Base-by-base conservation (phyloP, 2,797 vertebrate genomes). In the Aphelocoma californica region DNA sequence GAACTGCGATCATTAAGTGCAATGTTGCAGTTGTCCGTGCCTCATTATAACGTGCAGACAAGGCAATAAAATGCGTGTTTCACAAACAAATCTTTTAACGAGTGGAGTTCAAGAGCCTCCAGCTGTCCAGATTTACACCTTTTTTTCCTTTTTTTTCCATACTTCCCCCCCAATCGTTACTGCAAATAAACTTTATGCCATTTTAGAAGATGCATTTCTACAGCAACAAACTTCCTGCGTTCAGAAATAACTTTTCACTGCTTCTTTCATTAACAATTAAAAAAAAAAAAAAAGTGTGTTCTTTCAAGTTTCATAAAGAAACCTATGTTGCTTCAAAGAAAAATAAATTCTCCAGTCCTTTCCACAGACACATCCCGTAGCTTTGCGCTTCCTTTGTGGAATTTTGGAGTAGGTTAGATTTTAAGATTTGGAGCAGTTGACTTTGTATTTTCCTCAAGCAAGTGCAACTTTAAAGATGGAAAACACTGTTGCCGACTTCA, bases 1-100 rank as follows among this genome's bases (percentile, higher is more conserved):
- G 98, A 98, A 98, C 97, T 97, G 98, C 98, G 97, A 98, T 99
- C 98, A 98, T 99, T 99, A 99, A 98, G 98, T 98, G 98, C 98
- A 98, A 98, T 98, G 98, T 98, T 98, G 98, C 98, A 98, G 98
- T 98, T 99, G 98, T 98, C 98, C 98, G 96, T 98, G 98, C 97
- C 99, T 99, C 98, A 99, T 99, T 99, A 99, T 98, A 98, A 98
- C 98, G 96, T 97, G 97, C 97, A 97, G 97, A 98, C 97, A 98
- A 98, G 97, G 98, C 96, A 98, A 98, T 98, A 98, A 98, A 98
- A 98, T 98, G 97, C 97, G 97, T 98, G 98, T 99, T 99, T 98
- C 98, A 98, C 98, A 99, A 99, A 99, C 98, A 98, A 98, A 98
- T 98, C 98, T 98, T 98, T 98, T 98, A 98, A 98, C 98, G 97